phyloP scores from a whole-genome alignment of 2,888 invertebrate species.

The Clusia tigrina region DNA sequence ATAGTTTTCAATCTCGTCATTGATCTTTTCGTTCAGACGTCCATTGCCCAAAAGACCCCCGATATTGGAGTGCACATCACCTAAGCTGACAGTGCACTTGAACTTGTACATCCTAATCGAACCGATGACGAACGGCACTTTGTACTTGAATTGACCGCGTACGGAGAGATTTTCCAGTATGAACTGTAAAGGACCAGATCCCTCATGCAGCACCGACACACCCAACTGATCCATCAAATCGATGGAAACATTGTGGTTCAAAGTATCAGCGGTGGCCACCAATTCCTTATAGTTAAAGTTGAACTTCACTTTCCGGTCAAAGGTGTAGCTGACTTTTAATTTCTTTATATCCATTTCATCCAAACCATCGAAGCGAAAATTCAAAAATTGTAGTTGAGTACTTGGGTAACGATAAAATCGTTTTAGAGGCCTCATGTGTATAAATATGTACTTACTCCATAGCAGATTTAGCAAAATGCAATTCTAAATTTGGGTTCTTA shows the following conservation, averaged over 20 bases:
- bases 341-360: slow-evolving; percentile 41
- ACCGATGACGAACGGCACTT: slow-evolving; percentile 41
- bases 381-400: neutral
- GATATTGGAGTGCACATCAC: slow-evolving; percentile 28
- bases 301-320: slow-evolving; percentile 34
- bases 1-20: slow-evolving; percentile 26
- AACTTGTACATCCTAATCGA: slow-evolving; percentile 30
- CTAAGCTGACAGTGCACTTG: slow-evolving; percentile 21
- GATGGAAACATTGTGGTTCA: slow-evolving; percentile 38
- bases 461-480: slow-evolving; percentile 23
- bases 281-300: slow-evolving; percentile 41
- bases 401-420: neutral
- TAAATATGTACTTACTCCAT: slow-evolving; percentile 33
- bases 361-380: slow-evolving; percentile 43
- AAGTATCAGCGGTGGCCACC: slow-evolving; percentile 33
- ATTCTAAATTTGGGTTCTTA: slow-evolving; percentile 18
- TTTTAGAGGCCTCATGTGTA: neutral
- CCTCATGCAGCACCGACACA: slow-evolving; percentile 37
- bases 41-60: slow-evolving; percentile 33
- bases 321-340: slow-evolving; percentile 40
- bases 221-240: slow-evolving; percentile 33
- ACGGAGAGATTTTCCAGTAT: slow-evolving; percentile 38
- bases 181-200: slow-evolving; percentile 38
- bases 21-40: slow-evolving; percentile 17
- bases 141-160: slow-evolving; percentile 38